Base-by-base conservation (phyloP, 1,140 invertebrate genomes). In the Euwallacea fornicatus region DNA sequence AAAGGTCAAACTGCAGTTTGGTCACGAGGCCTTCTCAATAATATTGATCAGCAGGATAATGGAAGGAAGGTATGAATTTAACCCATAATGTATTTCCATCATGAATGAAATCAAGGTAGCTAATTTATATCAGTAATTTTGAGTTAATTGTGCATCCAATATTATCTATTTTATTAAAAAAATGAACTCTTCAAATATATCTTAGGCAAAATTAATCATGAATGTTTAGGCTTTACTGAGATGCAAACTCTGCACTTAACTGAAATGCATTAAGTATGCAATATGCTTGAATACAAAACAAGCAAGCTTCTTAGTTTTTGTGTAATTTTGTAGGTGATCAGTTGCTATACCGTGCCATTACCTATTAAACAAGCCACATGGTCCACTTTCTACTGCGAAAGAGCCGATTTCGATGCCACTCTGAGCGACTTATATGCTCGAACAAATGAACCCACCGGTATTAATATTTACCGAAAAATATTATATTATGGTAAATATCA, bases 1-100 rank as follows among this genome's bases (percentile, higher is more conserved):
- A 91, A 88, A 74, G 93, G 90, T 7, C 88, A 91, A 78, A 91
- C 92, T 16, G 93, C 92, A 15, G 87, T 97, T 21, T 95, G 93
- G 88, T 88, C 87, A 3, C 87, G 86, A 84, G 89, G 89, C 81
- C 47, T 87, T 80, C 69, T 83, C 74, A 69, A 82, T 77, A 72
- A 83, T 82, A 76, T 66, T 81, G 16, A 81, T 78, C 42, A 81
- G 79, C 11, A 76, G 80, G 41, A 85, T 42, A 76, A 84, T 74
- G 82, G 83, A 42, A 79, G 84, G 69, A 83, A 84, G 76, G 85
- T 71, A 65, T 10, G 6, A 54, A 53, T 7, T 61, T 69, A 61
- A 33, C 21, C 21, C 21, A 33, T 33, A 33, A 33, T 33, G 21
- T 33, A 33, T 33, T 33, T 33, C 21, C 21, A 33, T 33, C 21